Evolutionary conservation across 1,140 invertebrate genomes (phyloP), one percentile per base, ranked within the genome.

Genomic region (Drosophila santomea): DNA sequence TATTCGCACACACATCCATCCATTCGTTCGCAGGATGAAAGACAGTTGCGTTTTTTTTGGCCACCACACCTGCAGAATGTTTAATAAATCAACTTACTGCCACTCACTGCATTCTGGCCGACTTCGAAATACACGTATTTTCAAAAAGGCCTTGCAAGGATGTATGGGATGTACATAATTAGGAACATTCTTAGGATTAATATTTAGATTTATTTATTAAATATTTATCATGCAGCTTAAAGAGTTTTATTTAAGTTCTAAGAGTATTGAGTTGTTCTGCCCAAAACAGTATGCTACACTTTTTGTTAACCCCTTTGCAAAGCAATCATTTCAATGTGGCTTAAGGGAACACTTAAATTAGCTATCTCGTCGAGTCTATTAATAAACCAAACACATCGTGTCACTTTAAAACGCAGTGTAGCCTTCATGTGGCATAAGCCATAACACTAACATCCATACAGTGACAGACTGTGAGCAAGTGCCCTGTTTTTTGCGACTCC

Each of bases 11-110:
- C 47, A 63, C 12, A 43, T 39, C 14, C 35, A 52, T 44, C 14
- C 35, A 52, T 38, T 20, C 28, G 23, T n/a, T 41, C 25, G 23
- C n/a, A 38, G 48, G 25, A 39, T 32, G 52, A 76, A 39, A 59
- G 58, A 66, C 47, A 47, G 58, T 17, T 15, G 43, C 1, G 7
- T 74, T 55, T 66, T 66, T 59, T 60, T 55, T 36, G 7, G 52
- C 25, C 32, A 47, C 44, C 50, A 55, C 56, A 82, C 59, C 67
- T 78, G 59, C 73, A 45, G 59, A 52, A 54, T 59, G 61, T 48
- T 44, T 47, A 79, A 61, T 76, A 71, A 76, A 76, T 75, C 73
- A 75, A 58, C 43, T 35, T 54, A 3, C 38, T 35, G 25, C 25
- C 25, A 10, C 0, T 4, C 4, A 23, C 4, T 39, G 45, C 8